These are phyloP conservation scores for Crocallis elinguaria DNA, from an alignment of 2,888 invertebrate species.

Conservation along the genomic window DNA sequence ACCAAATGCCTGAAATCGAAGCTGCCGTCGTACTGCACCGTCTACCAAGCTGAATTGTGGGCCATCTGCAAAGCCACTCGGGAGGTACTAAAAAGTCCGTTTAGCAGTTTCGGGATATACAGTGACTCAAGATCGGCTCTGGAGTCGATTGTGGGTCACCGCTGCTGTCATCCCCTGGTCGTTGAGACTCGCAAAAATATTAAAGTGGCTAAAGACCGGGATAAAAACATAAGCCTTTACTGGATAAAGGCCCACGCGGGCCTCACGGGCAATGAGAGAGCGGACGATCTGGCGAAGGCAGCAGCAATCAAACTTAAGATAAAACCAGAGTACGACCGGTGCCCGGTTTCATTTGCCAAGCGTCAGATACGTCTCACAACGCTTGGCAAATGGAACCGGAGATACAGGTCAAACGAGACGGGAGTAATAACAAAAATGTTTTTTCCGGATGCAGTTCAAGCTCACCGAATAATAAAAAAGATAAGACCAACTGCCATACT, in stretches of 20 bases:
- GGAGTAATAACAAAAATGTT: not conserved
- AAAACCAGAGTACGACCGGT: not conserved
- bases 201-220: not conserved
- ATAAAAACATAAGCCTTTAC: not conserved
- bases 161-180: not conserved
- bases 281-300: not conserved
- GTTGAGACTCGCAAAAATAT: not conserved
- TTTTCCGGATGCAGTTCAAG: conserved; percentile 4
- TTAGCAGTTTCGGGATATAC: not conserved
- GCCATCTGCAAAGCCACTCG: too few species aligned
- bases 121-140: conserved; percentile 5
- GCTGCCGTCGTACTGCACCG: conserved; percentile 9
- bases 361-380: not conserved
- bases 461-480: too few species aligned
- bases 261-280: too few species aligned
- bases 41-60: too few species aligned
- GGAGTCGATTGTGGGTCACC: not conserved
- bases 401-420: not conserved
- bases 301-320: not conserved
- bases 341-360: too few species aligned
- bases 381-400: not conserved
- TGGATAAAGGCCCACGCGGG: too few species aligned
- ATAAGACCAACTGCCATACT: too few species aligned
- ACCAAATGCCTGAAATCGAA: conserved; percentile 3
- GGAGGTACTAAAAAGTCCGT: conserved; percentile 3